A percentile compares a stretch with the other conserved stretches of the same genome.
These are phyloP conservation scores for Pampusana beccarii DNA, from an alignment of 2,113 vertebrate species.

Conservation along the genomic window DNA sequence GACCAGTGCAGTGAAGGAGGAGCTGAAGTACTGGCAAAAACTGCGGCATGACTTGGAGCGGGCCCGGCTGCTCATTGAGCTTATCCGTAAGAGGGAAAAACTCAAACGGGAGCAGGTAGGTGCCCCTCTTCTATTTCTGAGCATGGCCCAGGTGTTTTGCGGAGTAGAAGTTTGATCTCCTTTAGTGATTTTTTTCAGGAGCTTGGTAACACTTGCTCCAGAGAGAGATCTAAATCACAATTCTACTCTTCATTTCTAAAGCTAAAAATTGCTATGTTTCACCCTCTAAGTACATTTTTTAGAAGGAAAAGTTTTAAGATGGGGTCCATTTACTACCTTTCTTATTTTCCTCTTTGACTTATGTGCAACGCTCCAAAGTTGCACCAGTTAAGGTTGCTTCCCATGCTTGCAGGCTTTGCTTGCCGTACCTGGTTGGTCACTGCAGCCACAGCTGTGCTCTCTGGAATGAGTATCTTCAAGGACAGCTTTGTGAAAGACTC, in stretches of 20 bases:
- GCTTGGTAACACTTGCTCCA: not conserved
- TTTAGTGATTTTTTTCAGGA: not conserved
- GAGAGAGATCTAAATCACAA: not conserved
- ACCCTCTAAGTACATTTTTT: not conserved
- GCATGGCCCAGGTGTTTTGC: not conserved
- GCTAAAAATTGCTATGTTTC: not conserved
- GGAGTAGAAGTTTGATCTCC: not conserved
- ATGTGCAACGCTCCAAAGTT: not conserved
- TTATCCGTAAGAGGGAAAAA: conserved; percentile 97
- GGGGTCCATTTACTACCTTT: not conserved
- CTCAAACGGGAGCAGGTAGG: conserved; percentile 95
- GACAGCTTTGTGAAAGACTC: not conserved
- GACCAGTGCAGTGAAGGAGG: conserved; percentile 90
- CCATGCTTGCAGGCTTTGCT: not conserved
- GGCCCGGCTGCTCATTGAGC: conserved; percentile 91
- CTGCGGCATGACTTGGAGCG: conserved; percentile 95
- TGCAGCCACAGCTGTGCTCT: not conserved
- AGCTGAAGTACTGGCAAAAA: conserved; percentile 98
- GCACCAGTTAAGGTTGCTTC: not conserved
- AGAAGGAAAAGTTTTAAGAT: not conserved
- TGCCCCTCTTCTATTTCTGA: not conserved
- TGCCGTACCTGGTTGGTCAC: not conserved
- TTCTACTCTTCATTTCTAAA: not conserved
- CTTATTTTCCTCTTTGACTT: not conserved
- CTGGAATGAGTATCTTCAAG: not conserved